These are phyloP conservation scores for Manis javanica DNA, from an alignment of 2,797 vertebrate species.

Conservation along the genomic window DNA sequence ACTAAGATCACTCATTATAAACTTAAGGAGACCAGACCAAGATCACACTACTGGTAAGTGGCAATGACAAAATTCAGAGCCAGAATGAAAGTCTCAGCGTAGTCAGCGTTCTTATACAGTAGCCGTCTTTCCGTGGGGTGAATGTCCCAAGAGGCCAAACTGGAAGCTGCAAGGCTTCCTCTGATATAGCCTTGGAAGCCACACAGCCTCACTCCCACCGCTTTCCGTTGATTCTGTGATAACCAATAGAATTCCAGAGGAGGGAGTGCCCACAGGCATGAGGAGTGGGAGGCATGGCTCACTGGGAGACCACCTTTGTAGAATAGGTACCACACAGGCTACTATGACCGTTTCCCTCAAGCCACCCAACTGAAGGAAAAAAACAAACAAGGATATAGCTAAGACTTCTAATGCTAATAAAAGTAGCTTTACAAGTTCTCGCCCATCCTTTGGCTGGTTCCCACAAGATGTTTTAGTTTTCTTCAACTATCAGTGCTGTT, in stretches of 20 bases:
- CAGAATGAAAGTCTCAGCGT: neutral
- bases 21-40: neutral
- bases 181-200: neutral
- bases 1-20: neutral
- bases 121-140: neutral
- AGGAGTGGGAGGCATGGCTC: neutral
- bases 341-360: neutral
- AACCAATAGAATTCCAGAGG: neutral
- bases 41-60: neutral
- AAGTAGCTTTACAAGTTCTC: slow-evolving; percentile 12
- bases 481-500: neutral
- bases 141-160: neutral
- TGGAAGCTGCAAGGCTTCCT: neutral
- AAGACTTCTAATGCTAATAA: neutral
- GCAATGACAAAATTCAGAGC: neutral
- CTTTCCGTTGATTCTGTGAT: neutral
- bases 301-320: neutral
- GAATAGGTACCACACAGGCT: neutral
- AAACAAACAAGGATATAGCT: neutral
- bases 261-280: neutral
- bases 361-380: neutral
- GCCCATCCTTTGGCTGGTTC: neutral
- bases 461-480: slow-evolving; percentile 17
- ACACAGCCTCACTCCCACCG: neutral
- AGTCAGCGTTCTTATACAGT: neutral